These are phyloP conservation scores for Circaetus gallicus DNA, from an alignment of 2,113 vertebrate species.

Conservation along the genomic window DNA sequence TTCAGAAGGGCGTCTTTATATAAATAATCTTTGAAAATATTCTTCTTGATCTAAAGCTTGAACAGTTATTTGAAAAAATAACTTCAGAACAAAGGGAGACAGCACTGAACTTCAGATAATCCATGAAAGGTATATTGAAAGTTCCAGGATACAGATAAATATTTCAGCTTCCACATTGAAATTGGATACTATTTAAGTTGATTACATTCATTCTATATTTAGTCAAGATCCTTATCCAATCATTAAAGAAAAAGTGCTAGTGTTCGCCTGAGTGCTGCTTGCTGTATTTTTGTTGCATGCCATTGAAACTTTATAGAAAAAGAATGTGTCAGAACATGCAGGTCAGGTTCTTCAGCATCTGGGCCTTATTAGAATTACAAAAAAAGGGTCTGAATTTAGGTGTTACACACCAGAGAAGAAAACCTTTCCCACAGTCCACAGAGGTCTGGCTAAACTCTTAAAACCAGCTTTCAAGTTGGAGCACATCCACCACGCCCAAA, in stretches of 20 bases:
- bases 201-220: neutral
- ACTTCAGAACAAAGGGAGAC: neutral
- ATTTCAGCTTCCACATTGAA: neutral
- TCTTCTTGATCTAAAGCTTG: neutral
- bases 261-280: neutral
- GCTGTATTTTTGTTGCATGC: neutral
- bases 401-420: neutral
- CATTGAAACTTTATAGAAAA: neutral
- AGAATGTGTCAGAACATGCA: neutral
- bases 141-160: neutral
- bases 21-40: neutral
- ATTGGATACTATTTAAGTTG: neutral
- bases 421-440: neutral
- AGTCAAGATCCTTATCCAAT: neutral
- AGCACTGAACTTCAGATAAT: neutral
- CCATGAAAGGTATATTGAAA: neutral
- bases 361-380: neutral
- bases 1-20: neutral
- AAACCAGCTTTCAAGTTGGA: neutral
- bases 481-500: too few species aligned
- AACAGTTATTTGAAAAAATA: neutral
- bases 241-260: neutral
- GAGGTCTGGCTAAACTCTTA: neutral
- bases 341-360: neutral
- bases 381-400: neutral